Conservation (phyloP, 2,113 vertebrate genomes). For the Pavo muticus region DNA sequence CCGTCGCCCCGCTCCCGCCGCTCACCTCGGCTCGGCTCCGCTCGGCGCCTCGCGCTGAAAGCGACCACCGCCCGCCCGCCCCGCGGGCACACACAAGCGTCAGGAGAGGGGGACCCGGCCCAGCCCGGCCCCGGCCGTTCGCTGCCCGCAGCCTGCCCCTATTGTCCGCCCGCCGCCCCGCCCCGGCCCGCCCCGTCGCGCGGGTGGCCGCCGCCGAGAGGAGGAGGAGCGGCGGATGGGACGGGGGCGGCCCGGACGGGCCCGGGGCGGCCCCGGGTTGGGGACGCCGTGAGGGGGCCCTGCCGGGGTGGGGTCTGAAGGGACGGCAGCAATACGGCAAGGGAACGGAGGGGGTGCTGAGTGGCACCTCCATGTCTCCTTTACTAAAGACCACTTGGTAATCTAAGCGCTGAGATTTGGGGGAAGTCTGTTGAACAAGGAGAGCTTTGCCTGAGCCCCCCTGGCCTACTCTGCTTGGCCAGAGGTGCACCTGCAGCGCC, state of each 20-base stretch:
- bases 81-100: background rate
- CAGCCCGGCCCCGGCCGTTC: background rate
- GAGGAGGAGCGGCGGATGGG: background rate
- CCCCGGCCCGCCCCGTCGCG: background rate
- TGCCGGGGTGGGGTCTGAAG: accelerated
- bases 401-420: background rate
- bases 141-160: background rate
- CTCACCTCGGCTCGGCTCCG: background rate
- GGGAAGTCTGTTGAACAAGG: background rate
- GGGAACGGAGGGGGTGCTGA: background rate
- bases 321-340: background rate
- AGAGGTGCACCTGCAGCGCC: accelerated
- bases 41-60: background rate
- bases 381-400: background rate
- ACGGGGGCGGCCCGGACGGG: too few species aligned
- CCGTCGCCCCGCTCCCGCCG: background rate
- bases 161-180: background rate
- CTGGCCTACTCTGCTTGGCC: too few species aligned
- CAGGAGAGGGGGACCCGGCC: background rate
- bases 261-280: background rate
- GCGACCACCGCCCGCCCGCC: background rate
- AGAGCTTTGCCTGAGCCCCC: background rate
- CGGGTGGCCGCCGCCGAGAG: background rate
- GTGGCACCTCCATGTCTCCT: background rate
- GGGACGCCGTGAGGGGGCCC: background rate